These are phyloP conservation scores for Limnephilus auricula DNA, from an alignment of 2,888 invertebrate species.

Conservation along the genomic window DNA sequence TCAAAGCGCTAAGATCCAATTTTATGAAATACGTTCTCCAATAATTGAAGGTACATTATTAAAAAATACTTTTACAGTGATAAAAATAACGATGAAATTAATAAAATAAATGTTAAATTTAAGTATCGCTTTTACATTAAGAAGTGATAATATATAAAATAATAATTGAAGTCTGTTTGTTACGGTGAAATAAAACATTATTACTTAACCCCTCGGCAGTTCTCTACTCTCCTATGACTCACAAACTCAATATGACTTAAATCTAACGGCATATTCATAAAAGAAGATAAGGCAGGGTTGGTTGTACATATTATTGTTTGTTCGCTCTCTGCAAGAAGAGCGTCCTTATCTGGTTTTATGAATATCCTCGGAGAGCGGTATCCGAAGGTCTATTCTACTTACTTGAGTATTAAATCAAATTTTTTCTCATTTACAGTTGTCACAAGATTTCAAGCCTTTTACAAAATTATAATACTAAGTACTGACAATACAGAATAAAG, in stretches of 20 bases:
- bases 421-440: constrained; percentile 58
- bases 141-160: constrained; percentile 3
- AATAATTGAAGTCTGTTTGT: background rate
- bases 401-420: constrained; percentile 61
- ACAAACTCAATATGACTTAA: constrained; percentile 44
- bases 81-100: constrained; percentile 23
- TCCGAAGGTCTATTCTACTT: constrained; percentile 53
- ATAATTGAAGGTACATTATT: background rate
- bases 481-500: constrained; percentile 66
- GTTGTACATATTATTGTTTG: background rate
- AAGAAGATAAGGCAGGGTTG: constrained; percentile 49
- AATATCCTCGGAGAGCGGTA: constrained; percentile 50
- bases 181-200: background rate
- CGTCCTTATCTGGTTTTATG: constrained; percentile 55
- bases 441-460: constrained; percentile 61
- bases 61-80: background rate
- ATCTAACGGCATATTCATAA: constrained; percentile 56
- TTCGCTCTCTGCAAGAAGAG: background rate
- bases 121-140: constrained; percentile 27
- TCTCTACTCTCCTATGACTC: constrained; percentile 30
- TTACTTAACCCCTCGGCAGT: background rate
- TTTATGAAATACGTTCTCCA: background rate
- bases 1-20: background rate
- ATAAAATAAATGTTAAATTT: constrained; percentile 17
- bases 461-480: constrained; percentile 64